Evolutionary conservation across 2,888 invertebrate species (phyloP).

Genomic region (Lymantria monacha): DNA sequence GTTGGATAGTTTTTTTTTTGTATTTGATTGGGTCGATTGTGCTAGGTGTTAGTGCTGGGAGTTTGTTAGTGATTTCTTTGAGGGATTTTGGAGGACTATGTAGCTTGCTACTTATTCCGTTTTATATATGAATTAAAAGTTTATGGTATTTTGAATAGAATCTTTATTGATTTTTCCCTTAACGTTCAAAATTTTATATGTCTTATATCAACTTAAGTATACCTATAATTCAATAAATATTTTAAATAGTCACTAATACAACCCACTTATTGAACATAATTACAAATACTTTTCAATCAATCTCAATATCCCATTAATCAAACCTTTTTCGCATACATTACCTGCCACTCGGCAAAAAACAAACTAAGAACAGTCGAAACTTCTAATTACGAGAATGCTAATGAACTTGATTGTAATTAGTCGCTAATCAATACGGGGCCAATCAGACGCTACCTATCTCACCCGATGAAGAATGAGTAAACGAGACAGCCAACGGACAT

Average conservation of each 20-base stretch:
- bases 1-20: slow-evolving; percentile 66
- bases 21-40: slow-evolving; percentile 78
- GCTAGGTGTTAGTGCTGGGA: slow-evolving; percentile 57
- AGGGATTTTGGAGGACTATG: slow-evolving; percentile 30
- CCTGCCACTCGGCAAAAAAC: slow-evolving; percentile 22
- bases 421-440: slow-evolving; percentile 67
- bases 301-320: slow-evolving; percentile 13
- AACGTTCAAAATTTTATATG: neutral
- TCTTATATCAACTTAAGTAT: neutral
- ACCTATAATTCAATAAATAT: neutral
- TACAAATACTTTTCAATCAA: slow-evolving; percentile 5
- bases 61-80: slow-evolving; percentile 55
- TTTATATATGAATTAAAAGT: slow-evolving; percentile 26
- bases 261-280: neutral
- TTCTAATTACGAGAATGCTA: slow-evolving; percentile 52
- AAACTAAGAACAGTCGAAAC: slow-evolving; percentile 30
- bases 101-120: slow-evolving; percentile 36
- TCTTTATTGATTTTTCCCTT: neutral
- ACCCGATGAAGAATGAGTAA: slow-evolving; percentile 41
- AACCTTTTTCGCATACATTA: slow-evolving; percentile 25
- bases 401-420: slow-evolving; percentile 57
- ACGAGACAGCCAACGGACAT: slow-evolving; percentile 60
- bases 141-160: slow-evolving; percentile 15
- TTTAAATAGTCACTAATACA: neutral
- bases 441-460: slow-evolving; percentile 53